These are phyloP conservation scores for Crenichthys baileyi DNA, from an alignment of 2,797 vertebrate species.

Conservation along the genomic window DNA sequence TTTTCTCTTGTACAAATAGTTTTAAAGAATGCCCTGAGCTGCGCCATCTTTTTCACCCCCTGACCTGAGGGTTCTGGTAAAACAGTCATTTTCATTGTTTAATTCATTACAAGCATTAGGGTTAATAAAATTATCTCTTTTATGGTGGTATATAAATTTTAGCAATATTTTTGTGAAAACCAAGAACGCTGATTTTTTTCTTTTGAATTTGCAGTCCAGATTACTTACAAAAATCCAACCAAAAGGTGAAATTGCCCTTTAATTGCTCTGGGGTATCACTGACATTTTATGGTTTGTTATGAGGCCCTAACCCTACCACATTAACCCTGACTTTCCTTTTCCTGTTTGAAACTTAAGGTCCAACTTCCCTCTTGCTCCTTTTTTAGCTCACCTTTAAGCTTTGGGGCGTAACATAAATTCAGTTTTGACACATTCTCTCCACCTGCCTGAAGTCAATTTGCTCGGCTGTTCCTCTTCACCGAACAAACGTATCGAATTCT, in stretches of 20 bases:
- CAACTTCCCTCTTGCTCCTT: neutral
- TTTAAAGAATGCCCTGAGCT: neutral
- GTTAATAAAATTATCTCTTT: neutral
- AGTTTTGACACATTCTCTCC: slow-evolving; percentile 2
- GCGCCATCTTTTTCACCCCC: neutral
- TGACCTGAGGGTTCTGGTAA: neutral
- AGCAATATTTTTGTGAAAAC: neutral
- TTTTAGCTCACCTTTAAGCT: neutral
- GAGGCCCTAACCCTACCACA: neutral
- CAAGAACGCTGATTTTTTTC: neutral
- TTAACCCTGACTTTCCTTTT: neutral
- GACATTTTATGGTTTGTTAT: no score
- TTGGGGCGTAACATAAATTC: slow-evolving; percentile 1
- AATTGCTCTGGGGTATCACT: no score
- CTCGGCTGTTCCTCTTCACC: neutral
- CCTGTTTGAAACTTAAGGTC: neutral
- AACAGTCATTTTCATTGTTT: neutral
- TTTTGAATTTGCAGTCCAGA: neutral
- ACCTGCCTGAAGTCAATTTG: slow-evolving; percentile 7
- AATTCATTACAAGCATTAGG: neutral
- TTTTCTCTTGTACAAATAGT: neutral
- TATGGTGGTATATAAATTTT: neutral
- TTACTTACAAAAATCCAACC: no score
- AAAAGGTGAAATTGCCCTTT: no score
- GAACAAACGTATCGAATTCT: slow-evolving; percentile 3